Base-by-base conservation (phyloP, 2,113 vertebrate species). In the Melanocharis versteri region DNA sequence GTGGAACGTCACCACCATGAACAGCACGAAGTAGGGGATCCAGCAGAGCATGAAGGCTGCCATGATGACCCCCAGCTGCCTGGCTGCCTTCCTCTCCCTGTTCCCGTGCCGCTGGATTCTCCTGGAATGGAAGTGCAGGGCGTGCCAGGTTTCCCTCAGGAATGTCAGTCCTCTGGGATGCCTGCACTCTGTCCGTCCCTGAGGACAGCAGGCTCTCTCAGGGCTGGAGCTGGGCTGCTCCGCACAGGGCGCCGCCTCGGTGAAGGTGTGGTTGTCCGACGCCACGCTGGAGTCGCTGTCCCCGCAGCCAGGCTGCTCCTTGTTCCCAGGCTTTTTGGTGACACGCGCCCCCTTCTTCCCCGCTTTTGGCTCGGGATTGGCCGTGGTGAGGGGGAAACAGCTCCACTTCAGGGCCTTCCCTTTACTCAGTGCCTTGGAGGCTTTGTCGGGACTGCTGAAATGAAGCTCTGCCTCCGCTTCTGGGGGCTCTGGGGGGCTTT, bases 1-100 rank as follows among this genome's bases (percentile, higher is more conserved):
- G 51, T 98, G 99, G 96, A 99, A 99, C 4, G 99, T 99, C 90
- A 98, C 98, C 73, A 99, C 98, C 98, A 99, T 99, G 89, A 99
- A 99, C 28, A 98, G 97, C 45, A 99, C 98, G 64, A 99, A 99
- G 96, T 99, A 99, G 7, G 99, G 99, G 71, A 99, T 99, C 99
- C 99, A 99, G 90, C 99, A 99, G 76, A 99, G 60, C 93, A 99
- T 98, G 91, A 99, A 99, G 58, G 97, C 98, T 4, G 98, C 98
- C 70, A 99, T 99, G 94, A 99, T 99, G 16, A 98, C 98, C 15
- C 99, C 99, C 68, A 99, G 61, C 96, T 99, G 99, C 88, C 98
- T 99, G 31, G 99, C 99, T 0, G 99, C 99, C 94, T 99, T 99
- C 85, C 98, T 97, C 84, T 99, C 99, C 47, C 99, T 98, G 60